These are phyloP conservation scores for Enchytraeus crypticus DNA, from an alignment of 2,888 invertebrate species.

Conservation along the genomic window DNA sequence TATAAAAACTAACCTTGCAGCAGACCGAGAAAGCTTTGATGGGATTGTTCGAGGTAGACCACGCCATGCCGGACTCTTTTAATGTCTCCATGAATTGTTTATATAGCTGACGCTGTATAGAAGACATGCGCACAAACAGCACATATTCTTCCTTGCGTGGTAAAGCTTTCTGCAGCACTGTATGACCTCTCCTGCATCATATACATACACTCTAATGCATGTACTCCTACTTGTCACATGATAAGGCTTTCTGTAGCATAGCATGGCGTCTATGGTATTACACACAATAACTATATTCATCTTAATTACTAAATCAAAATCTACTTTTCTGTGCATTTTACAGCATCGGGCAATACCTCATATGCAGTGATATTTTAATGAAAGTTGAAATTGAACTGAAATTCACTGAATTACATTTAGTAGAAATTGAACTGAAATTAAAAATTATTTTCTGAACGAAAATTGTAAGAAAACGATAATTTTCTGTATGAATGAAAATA, in stretches of 20 bases:
- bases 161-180: slow-evolving; percentile 79
- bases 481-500: no score
- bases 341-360: no score
- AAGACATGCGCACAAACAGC: slow-evolving; percentile 76
- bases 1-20: slow-evolving; percentile 68
- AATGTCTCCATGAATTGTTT: slow-evolving; percentile 75
- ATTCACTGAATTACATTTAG: no score
- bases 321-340: no score
- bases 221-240: slow-evolving; percentile 88
- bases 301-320: no score
- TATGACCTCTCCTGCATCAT: slow-evolving; percentile 69
- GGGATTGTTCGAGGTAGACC: slow-evolving; percentile 65
- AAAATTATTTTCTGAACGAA: no score
- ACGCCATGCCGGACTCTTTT: slow-evolving; percentile 33
- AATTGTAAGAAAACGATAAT: no score
- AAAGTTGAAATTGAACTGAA: no score
- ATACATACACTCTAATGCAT: no score
- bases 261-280: slow-evolving; percentile 70
- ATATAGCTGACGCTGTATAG: slow-evolving; percentile 80
- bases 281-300: no score
- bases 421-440: no score
- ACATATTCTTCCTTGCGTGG: slow-evolving; percentile 94
- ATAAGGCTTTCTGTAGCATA: slow-evolving; percentile 81
- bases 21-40: slow-evolving; percentile 96
- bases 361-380: no score